Evolutionary conservation across 2,888 invertebrate genomes (phyloP).

Genomic region (Eristalinus aeneus): DNA sequence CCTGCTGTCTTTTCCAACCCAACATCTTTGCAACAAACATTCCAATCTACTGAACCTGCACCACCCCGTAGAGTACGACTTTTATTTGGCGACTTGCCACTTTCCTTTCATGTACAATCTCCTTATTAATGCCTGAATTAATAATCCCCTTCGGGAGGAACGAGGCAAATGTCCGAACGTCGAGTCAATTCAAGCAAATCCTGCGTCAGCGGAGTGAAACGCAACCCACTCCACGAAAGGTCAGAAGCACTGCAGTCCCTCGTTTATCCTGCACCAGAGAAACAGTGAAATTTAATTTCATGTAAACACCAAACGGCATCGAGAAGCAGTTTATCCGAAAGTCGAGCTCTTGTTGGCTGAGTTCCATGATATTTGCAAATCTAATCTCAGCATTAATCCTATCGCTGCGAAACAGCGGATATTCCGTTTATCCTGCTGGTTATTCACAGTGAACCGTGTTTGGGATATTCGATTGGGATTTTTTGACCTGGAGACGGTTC

Average conservation of each 20-base stretch:
- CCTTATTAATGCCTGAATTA: background rate
- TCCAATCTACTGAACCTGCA: too few relatives aligned
- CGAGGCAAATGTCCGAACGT: background rate
- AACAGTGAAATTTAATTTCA: background rate
- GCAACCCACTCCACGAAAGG: background rate
- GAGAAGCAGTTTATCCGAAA: background rate
- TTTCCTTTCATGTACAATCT: background rate
- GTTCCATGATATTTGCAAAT: constrained; percentile 15
- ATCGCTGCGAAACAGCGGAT: background rate
- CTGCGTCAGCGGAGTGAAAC: background rate
- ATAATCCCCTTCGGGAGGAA: background rate
- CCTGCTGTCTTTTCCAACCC: too few relatives aligned
- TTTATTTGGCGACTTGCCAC: background rate
- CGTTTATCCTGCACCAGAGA: background rate
- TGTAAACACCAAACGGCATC: background rate
- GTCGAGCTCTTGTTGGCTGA: background rate
- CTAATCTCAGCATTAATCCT: constrained; percentile 13
- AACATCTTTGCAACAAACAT: too few relatives aligned
- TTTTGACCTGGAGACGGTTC: too few relatives aligned
- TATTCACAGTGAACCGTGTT: background rate
- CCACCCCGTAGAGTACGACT: too few relatives aligned
- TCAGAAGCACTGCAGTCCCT: background rate
- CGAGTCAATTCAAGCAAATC: background rate
- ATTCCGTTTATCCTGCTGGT: background rate
- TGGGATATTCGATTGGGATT: background rate